Percentiles rank a stretch among this genome's conserved stretches.
Conservation (phyloP, 2,888 invertebrate genomes). For the Dysmachus trigonus region DNA sequence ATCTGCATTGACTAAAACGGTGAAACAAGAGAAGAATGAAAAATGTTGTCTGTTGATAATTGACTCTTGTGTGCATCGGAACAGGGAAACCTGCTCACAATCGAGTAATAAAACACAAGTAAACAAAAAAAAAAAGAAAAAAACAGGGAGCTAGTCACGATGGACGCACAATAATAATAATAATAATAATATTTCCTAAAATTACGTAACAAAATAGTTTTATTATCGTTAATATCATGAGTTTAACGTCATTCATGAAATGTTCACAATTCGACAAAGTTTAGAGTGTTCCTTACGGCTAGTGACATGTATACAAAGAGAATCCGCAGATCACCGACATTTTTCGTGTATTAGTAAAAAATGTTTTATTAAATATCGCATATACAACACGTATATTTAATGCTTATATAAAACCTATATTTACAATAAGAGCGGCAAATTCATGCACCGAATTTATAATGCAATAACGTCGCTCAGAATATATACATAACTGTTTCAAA, state of each 20-base stretch:
- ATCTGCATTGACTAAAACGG: background rate
- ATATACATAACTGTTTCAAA: conserved; percentile 4
- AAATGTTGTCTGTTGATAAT: background rate
- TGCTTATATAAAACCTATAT: background rate
- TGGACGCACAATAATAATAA: background rate
- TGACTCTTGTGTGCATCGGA: background rate
- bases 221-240: conserved; percentile 26
- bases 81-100: background rate
- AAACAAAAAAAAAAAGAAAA: background rate
- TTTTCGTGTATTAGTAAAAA: conserved; percentile 2
- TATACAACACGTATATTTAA: background rate
- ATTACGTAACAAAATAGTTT: conserved; percentile 32
- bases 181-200: conserved; percentile 5
- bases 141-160: background rate
- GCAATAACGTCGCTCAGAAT: background rate
- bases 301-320: conserved; percentile 7
- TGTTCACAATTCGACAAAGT: background rate
- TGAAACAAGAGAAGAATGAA: conserved; percentile 3
- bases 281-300: background rate
- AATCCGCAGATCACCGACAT: background rate
- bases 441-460: background rate
- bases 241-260: conserved; percentile 26
- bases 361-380: background rate
- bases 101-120: background rate
- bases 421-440: background rate